Base-by-base conservation (phyloP, 2,797 vertebrate genomes). In the Schizopygopsis pylzovi region DNA sequence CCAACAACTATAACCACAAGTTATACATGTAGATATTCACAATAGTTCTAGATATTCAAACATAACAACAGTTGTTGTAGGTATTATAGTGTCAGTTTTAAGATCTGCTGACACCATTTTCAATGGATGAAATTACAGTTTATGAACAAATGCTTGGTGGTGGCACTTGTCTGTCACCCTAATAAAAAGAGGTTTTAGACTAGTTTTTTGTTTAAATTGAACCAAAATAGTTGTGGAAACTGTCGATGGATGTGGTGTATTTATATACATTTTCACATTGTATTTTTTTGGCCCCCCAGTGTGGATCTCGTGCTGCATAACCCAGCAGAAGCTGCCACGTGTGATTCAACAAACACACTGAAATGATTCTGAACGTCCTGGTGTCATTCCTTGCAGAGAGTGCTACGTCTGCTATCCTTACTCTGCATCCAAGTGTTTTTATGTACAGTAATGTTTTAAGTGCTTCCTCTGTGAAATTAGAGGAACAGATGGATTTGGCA, bases 401-500 rank as follows among this genome's bases (percentile, higher is more conserved):
- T 52, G 70, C 45, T 52, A 67, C 16, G n/a, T 79, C 47, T 56
- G n/a, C 52, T 49, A n/a, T 63, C 68, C 56, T 18, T 45, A 73
- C 68, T 45, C 41, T 72, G 52, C 11, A 43, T 61, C 39, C 9
- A 4, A 67, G 77, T 84, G 73, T 79, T 79, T 87, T 87, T 87
- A 81, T 79, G 47, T 54, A 39, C 43, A 49, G 67, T 87, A 78
- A 86, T 86, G 81, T 86, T 88, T 88, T 86, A 88, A 86, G 88
- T 85, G 88, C 82, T 87, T 85, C 75, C 85, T 82, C 82, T 81
- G 78, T 87, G 56, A 77, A 84, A 88, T 84, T 67, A 81, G 47
- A 80, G 20, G 82, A 77, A 81, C 82, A 87, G 86, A 87, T 87
- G 65, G 61, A 79, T 88, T 85, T 77, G 75, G 79, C 79, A 71